Evolutionary conservation across 2,113 vertebrate genomes (phyloP).

Genomic region (Plestiodon gilberti): DNA sequence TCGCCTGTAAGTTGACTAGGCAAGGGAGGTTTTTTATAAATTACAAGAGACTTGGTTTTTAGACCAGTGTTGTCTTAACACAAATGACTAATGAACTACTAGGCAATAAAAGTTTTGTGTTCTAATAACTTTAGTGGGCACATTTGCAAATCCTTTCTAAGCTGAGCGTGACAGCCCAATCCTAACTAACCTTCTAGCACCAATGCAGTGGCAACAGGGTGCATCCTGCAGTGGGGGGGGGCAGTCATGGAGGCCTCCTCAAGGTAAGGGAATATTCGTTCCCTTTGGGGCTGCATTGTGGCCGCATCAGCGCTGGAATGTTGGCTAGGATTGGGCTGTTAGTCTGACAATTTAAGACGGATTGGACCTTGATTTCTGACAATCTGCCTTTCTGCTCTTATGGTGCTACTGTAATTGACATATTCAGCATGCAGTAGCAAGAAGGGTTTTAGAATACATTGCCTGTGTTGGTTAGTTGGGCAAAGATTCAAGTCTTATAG

Average conservation of each 20-base stretch:
- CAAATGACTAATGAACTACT: background rate
- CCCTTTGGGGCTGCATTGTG: too few species aligned
- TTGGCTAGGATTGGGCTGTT: background rate
- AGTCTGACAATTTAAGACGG: background rate
- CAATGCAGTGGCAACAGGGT: too few species aligned
- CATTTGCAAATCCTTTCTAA: background rate
- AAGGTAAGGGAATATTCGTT: too few species aligned
- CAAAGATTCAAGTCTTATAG: background rate
- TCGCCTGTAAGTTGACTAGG: background rate
- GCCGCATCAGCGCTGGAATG: too few species aligned
- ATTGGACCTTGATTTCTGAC: background rate
- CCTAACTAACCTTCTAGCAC: too few species aligned
- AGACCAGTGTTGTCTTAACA: background rate
- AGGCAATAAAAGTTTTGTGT: background rate
- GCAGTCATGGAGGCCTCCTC: too few species aligned
- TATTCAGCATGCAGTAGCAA: background rate
- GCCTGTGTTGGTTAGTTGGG: background rate
- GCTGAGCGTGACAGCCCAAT: background rate
- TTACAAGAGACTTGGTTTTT: background rate
- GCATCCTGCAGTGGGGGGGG: too few species aligned
- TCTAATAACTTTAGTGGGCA: background rate
- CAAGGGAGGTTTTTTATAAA: background rate
- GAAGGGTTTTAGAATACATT: background rate
- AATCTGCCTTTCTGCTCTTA: background rate
- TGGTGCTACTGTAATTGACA: background rate